Base-by-base conservation (phyloP, 2,113 vertebrate genomes). In the Coracopsis vasa region DNA sequence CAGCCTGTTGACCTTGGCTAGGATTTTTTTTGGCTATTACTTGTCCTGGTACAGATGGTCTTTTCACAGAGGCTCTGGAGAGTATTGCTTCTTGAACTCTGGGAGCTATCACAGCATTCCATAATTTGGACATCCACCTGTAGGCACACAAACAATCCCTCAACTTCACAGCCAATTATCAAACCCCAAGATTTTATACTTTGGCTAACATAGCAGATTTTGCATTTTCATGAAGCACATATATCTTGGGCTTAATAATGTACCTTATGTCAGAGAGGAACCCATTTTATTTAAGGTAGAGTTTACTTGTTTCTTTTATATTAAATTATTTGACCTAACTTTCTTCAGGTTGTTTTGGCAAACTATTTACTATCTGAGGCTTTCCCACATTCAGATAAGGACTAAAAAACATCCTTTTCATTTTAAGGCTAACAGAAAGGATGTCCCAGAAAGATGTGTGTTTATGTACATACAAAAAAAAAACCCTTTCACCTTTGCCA, bases 111-210 rank as follows among this genome's bases (percentile, higher is more conserved):
- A 99, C 97, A 25, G 98, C 97, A 92, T 99, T 99, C 99, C 99
- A 99, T 71, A 99, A 98, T 80, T 98, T 98, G 72, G 98, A 98
- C 98, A 99, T 98, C 99, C 99, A 99, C 96, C 99, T 99, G 86
- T 44, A 72, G 85, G 29, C 21, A 85, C 44, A 95, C 21, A 91
- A 77, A 64, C 11, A 83, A 75, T 41, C 25, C 47, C 54, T 93
- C 51, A 65, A 21, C 13, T 73, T 71, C 29, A 83, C 62, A 79
- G 42, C 44, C 41, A 74, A 58, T 39, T 35, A 79, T 12, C 54
- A 90, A 77, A 79, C 1, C 6, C 8, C 44, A 54, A 1, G 0
- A 62, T 54, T 86, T 92, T 64, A 67, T 47, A 53, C 28, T 66
- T 45, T 19, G 27, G 11, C 29, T 67, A 93, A 58, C 7, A 7